Percentiles rank a stretch among this genome's conserved stretches.
These are phyloP conservation scores for Volucella inanis DNA, from an alignment of 2,888 invertebrate species.

Conservation along the genomic window DNA sequence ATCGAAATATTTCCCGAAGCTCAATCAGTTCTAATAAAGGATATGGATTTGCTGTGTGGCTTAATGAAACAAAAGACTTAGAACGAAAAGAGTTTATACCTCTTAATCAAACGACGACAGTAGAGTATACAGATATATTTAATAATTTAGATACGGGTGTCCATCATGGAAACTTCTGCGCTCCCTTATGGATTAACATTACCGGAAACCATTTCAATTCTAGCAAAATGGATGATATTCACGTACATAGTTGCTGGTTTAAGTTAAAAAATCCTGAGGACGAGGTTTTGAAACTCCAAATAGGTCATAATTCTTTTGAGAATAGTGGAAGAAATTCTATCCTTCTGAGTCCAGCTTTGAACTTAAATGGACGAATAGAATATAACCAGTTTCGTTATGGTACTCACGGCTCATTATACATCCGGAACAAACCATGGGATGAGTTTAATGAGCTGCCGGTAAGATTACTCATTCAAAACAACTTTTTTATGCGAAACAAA, in stretches of 20 bases:
- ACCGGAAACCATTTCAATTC: conserved; percentile 94
- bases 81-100: conserved; percentile 88
- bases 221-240: conserved; percentile 90
- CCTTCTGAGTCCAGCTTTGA: conserved; percentile 91
- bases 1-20: conserved; percentile 94
- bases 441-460: conserved; percentile 91
- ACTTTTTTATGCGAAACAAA: conserved; percentile 94
- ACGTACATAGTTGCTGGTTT: conserved; percentile 93
- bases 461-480: conserved; percentile 90
- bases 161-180: conserved; percentile 96
- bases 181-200: conserved; percentile 93
- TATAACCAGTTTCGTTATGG: conserved; percentile 95
- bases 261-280: conserved; percentile 72
- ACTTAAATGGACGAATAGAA: conserved; percentile 90
- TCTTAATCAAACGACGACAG: conserved; percentile 92
- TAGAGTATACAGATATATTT: conserved; percentile 93
- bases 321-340: conserved; percentile 90
- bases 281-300: conserved; percentile 85
- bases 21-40: conserved; percentile 94
- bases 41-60: conserved; percentile 94
- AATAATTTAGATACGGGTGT: conserved; percentile 95
- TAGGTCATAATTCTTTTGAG: conserved; percentile 93
- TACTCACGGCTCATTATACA: conserved; percentile 90
- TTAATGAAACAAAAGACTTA: conserved; percentile 90
- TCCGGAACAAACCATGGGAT: conserved; percentile 91